Evolutionary conservation across 2,113 vertebrate genomes (phyloP).

Genomic region (Rhodinocichla rosea): DNA sequence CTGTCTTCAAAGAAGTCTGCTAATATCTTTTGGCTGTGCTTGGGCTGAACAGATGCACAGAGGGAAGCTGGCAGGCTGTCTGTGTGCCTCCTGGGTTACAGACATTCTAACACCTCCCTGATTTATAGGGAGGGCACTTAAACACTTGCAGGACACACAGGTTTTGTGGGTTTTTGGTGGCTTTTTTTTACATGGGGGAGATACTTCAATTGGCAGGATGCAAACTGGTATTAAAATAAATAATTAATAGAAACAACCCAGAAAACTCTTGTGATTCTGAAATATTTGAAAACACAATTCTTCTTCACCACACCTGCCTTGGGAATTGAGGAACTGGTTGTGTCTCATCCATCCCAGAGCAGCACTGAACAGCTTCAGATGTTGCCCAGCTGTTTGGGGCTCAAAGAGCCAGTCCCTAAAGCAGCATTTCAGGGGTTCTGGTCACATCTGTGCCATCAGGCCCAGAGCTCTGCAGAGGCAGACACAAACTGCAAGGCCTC

Average conservation of each 20-base stretch:
- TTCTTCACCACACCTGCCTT: neutral
- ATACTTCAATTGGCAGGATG: neutral
- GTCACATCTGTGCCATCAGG: neutral
- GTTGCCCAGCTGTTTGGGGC: neutral
- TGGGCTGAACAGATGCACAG: constrained; percentile 19
- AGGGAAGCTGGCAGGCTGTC: neutral
- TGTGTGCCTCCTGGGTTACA: neutral
- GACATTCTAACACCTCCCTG: neutral
- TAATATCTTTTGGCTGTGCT: constrained; percentile 8
- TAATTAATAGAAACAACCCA: neutral
- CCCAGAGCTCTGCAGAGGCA: neutral
- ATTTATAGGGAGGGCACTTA: neutral
- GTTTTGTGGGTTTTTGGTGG: neutral
- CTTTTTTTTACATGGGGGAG: neutral
- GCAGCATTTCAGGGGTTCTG: neutral
- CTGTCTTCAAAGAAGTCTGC: neutral
- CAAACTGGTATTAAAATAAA: neutral
- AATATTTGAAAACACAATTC: neutral
- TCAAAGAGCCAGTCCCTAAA: neutral
- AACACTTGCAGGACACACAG: neutral
- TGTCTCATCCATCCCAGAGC: neutral
- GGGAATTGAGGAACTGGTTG: neutral
- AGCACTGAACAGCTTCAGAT: neutral
- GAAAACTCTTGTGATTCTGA: neutral
- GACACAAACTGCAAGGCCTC: neutral